These are phyloP conservation scores for Ictalurus furcatus DNA, from an alignment of 2,113 vertebrate species.

Conservation along the genomic window DNA sequence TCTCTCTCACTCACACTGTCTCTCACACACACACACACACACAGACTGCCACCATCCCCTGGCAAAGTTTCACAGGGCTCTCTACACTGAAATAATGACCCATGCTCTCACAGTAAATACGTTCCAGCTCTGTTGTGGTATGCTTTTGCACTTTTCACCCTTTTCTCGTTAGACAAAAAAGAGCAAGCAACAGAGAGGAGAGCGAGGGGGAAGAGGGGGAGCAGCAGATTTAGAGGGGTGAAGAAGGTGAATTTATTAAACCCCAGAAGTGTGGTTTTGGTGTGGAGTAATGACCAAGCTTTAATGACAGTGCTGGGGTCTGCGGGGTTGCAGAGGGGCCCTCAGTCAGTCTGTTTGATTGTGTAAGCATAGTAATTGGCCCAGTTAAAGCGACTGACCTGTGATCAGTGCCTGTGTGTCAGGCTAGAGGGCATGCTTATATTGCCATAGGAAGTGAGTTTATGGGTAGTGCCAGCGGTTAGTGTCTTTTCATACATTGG, in stretches of 20 bases:
- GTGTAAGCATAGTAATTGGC: conserved; percentile 52
- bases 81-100: conserved; percentile 63
- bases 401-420: conserved; percentile 41
- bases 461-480: conserved; percentile 38
- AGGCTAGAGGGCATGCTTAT: conserved; percentile 45
- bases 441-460: conserved; percentile 52
- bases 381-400: conserved; percentile 51
- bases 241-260: conserved; percentile 59
- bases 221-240: conserved; percentile 49
- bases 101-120: conserved; percentile 62
- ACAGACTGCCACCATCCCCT: conserved; percentile 48
- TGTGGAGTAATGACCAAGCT: conserved; percentile 55
- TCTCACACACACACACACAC: neutral
- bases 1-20: neutral
- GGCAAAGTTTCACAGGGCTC: conserved; percentile 60
- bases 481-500: conserved; percentile 39
- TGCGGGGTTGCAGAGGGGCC: conserved; percentile 34
- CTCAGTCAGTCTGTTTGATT: conserved; percentile 40
- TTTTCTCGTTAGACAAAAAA: conserved; percentile 56
- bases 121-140: conserved; percentile 62
- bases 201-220: conserved; percentile 30
- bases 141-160: conserved; percentile 67
- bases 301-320: conserved; percentile 51
- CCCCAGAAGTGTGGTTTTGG: conserved; percentile 55
- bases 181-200: conserved; percentile 15